Percentiles rank a stretch among this genome's conserved stretches.
Evolutionary conservation across 2,113 vertebrate species (phyloP).

Genomic region (Paradoxurus hermaphroditus): DNA sequence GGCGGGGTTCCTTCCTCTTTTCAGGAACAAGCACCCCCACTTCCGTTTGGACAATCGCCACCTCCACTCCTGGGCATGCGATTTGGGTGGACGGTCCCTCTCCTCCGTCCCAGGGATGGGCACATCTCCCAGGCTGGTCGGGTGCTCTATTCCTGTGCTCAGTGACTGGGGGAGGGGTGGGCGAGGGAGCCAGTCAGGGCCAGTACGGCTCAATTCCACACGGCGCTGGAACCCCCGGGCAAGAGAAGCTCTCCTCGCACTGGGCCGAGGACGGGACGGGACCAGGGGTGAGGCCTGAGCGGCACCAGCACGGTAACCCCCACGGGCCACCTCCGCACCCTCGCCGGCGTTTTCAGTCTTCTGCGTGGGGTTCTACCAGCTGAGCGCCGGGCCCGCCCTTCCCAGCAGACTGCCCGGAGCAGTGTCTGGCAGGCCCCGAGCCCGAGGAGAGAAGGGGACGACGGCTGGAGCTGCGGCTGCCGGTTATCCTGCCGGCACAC

Average conservation of each 20-base stretch:
- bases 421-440: neutral
- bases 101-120: neutral
- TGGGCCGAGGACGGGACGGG: neutral
- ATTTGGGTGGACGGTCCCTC: neutral
- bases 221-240: neutral
- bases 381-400: neutral
- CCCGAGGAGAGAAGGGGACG: neutral
- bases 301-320: neutral
- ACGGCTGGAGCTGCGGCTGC: neutral
- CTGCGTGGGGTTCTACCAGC: neutral
- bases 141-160: neutral
- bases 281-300: no score
- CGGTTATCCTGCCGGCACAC: neutral
- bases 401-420: neutral
- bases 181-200: neutral
- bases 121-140: neutral
- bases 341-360: neutral
- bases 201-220: neutral
- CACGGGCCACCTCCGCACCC: neutral
- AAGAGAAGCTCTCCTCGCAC: neutral
- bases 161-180: neutral
- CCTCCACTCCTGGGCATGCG: neutral
- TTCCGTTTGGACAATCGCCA: neutral
- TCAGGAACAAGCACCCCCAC: neutral
- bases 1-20: neutral